phyloP scores from a whole-genome alignment of 2,797 vertebrate genomes.

The Molossus alvarezi region DNA sequence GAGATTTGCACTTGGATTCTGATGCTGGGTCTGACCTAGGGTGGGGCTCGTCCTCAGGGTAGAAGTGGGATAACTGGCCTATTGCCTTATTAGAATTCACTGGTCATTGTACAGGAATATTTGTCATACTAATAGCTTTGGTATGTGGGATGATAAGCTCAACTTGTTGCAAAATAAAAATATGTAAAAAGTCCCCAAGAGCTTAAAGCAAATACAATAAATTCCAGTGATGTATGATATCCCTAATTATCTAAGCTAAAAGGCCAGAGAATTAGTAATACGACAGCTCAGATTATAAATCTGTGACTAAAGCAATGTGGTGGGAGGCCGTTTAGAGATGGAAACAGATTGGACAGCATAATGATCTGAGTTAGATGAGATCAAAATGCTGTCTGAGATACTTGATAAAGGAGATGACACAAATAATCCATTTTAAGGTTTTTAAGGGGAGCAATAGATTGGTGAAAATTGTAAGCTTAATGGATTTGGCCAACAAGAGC shows the following conservation, averaged over 20 bases:
- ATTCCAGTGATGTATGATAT: background rate
- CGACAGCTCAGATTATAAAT: constrained; percentile 46
- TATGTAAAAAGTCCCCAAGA: constrained; percentile 55
- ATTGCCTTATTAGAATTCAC: background rate
- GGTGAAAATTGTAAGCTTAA: constrained; percentile 49
- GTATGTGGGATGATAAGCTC: background rate
- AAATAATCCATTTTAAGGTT: constrained; percentile 54
- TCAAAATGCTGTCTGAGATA: constrained; percentile 47
- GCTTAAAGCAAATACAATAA: constrained; percentile 55
- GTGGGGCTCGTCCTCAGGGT: background rate
- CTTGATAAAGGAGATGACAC: constrained; percentile 49
- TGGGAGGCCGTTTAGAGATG: background rate
- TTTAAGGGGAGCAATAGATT: constrained; percentile 46
- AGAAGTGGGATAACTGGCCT: background rate
- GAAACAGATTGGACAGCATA: constrained; percentile 17
- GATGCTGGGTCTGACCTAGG: background rate
- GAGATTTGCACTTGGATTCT: background rate
- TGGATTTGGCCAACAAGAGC: constrained; percentile 47
- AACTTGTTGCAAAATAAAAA: constrained; percentile 58
- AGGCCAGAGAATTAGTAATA: background rate
- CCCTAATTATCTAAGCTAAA: constrained; percentile 41
- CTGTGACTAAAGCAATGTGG: constrained; percentile 28
- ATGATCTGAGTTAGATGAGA: constrained; percentile 50
- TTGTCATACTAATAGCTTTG: constrained; percentile 49
- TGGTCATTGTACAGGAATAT: background rate